Conservation (phyloP, 2,797 vertebrate species). For the Coreius guichenoti region DNA sequence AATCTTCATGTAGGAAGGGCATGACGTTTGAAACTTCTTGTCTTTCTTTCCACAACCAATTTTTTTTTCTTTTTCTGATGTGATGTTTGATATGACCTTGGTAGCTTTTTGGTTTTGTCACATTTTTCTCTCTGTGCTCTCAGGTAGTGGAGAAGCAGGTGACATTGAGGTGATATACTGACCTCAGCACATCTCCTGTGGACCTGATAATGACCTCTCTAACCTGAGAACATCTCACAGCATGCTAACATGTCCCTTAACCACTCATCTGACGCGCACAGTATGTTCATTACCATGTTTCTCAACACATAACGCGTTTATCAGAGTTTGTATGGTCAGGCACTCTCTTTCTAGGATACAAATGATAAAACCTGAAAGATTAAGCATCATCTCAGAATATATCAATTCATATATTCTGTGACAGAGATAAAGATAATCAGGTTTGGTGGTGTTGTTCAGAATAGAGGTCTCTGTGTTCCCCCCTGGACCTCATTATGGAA, state of each 20-base stretch:
- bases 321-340: conserved; percentile 9
- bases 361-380: neutral
- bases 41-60: neutral
- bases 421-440: neutral
- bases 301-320: neutral
- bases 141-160: conserved; percentile 27
- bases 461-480: conserved; percentile 11
- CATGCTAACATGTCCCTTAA: conserved; percentile 27
- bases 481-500: conserved; percentile 38
- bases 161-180: conserved; percentile 33
- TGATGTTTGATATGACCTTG: conserved; percentile 32
- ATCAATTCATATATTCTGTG: neutral
- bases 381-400: neutral
- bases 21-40: neutral
- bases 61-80: neutral
- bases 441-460: neutral
- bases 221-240: conserved; percentile 41
- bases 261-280: neutral
- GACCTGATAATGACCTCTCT: conserved; percentile 47
- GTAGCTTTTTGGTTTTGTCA: neutral
- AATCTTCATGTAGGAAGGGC: neutral
- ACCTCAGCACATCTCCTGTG: conserved; percentile 41
- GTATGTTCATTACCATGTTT: conserved; percentile 17
- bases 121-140: conserved; percentile 3
- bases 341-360: neutral